Evolutionary conservation across 1,140 invertebrate species (phyloP).

Genomic region (Formica exsecta): DNA sequence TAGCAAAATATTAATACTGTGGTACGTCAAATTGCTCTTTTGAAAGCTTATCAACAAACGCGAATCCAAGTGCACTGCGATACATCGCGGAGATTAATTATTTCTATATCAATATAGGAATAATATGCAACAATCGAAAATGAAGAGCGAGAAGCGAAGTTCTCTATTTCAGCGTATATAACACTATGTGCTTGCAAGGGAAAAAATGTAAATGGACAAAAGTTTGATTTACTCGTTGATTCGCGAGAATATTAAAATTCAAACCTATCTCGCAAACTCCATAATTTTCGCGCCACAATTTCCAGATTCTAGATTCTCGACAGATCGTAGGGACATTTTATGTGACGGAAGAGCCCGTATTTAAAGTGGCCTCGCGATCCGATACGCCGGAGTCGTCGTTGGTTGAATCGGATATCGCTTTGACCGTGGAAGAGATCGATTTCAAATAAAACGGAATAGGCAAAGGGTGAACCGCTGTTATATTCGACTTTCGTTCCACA

Average conservation of each 20-base stretch:
- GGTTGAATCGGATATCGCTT: conserved; percentile 65
- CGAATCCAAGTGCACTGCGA: neutral
- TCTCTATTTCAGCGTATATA: neutral
- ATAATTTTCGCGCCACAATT: neutral
- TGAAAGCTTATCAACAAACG: neutral
- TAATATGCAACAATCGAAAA: too few relatives aligned
- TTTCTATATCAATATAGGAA: neutral
- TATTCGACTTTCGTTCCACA: conserved; percentile 73
- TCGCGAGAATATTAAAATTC: neutral
- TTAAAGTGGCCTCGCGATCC: conserved; percentile 52
- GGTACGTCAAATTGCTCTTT: neutral
- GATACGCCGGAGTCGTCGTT: conserved; percentile 43
- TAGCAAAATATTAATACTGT: conserved; percentile 3
- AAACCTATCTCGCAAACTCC: neutral
- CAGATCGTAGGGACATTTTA: conserved; percentile 61
- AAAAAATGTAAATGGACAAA: neutral
- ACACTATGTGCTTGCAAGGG: too few relatives aligned
- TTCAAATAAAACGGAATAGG: conserved; percentile 72
- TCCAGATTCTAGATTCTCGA: conserved; percentile 29
- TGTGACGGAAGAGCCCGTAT: conserved; percentile 56
- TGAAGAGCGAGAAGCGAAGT: neutral
- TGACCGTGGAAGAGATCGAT: conserved; percentile 62
- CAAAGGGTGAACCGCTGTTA: conserved; percentile 55
- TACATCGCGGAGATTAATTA: neutral
- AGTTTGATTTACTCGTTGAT: conserved; percentile 12